Percentiles rank a stretch among this genome's conserved stretches.
These are phyloP conservation scores for Sitophilus oryzae DNA, from an alignment of 1,140 invertebrate species.

Conservation along the genomic window DNA sequence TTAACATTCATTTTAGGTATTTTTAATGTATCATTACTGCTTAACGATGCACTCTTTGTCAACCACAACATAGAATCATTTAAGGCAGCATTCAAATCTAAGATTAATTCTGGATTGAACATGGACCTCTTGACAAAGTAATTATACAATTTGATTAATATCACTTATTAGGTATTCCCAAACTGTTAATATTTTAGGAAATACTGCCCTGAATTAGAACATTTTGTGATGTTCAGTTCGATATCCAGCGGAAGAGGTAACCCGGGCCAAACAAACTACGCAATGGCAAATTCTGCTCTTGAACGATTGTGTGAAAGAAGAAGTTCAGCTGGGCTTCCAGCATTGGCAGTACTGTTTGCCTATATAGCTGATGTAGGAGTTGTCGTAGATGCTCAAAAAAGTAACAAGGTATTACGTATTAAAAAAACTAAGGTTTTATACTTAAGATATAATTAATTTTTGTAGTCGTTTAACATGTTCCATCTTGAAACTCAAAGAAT, in stretches of 20 bases:
- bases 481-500: background rate
- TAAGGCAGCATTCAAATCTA: conserved; percentile 65
- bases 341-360: conserved; percentile 56
- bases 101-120: conserved; percentile 73
- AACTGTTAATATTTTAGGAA: conserved; percentile 3
- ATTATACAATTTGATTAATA: conserved; percentile 15
- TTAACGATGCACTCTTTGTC: conserved; percentile 81
- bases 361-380: conserved; percentile 50
- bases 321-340: conserved; percentile 47
- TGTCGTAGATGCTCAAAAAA: conserved; percentile 43
- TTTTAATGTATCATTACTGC: conserved; percentile 88
- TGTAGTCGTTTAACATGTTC: background rate
- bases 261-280: conserved; percentile 73
- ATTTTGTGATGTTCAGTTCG: conserved; percentile 69
- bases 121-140: conserved; percentile 61
- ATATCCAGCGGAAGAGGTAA: conserved; percentile 72
- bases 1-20: conserved; percentile 57
- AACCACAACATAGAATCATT: conserved; percentile 79
- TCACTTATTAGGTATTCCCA: background rate
- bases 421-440: background rate
- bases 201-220: conserved; percentile 17
- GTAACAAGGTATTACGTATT: background rate
- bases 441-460: background rate
- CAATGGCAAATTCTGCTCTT: conserved; percentile 55
- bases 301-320: conserved; percentile 55